A percentile compares a stretch with the other conserved stretches of the same genome.
phyloP scores from a whole-genome alignment of 2,797 vertebrate species.

The Labroides dimidiatus region DNA sequence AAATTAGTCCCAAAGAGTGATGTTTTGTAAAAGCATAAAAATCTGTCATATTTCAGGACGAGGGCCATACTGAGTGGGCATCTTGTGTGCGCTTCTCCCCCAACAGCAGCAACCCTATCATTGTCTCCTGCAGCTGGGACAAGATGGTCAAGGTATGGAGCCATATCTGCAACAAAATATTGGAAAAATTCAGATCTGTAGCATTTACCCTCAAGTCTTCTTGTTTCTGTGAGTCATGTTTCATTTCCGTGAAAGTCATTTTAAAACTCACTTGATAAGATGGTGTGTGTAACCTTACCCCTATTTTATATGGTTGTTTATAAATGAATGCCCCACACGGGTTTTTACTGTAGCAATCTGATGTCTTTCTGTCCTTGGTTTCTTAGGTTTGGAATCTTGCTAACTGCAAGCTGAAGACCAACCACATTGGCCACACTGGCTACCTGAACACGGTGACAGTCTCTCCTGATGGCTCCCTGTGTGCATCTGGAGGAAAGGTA shows the following conservation, averaged over 20 bases:
- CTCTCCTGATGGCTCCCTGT: constrained; percentile 96
- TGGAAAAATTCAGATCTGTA: too few species aligned
- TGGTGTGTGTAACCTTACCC: constrained; percentile 55
- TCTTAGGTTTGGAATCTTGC: constrained; percentile 94
- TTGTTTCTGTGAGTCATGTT: too few species aligned
- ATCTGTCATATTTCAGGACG: constrained; percentile 83
- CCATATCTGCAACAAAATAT: neutral
- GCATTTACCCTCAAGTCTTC: too few species aligned
- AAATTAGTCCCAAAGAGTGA: too few species aligned
- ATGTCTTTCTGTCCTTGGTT: neutral
- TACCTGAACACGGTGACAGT: constrained; percentile 97
- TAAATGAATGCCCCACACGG: constrained; percentile 44
- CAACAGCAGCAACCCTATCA: constrained; percentile 98
- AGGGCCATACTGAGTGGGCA: constrained; percentile 94
- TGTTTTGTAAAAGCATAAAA: neutral
- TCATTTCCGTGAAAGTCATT: too few species aligned
- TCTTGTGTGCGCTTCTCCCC: constrained; percentile 96
- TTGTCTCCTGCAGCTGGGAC: constrained; percentile 97
- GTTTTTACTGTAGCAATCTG: neutral
- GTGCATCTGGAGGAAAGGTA: constrained; percentile 97
- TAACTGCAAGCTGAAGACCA: constrained; percentile 99
- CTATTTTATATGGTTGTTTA: constrained; percentile 54
- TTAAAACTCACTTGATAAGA: too few species aligned
- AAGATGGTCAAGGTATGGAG: constrained; percentile 93
- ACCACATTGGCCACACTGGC: constrained; percentile 97